Conservation (phyloP, 2,113 vertebrate genomes). For the Phyllostomus discolor region DNA sequence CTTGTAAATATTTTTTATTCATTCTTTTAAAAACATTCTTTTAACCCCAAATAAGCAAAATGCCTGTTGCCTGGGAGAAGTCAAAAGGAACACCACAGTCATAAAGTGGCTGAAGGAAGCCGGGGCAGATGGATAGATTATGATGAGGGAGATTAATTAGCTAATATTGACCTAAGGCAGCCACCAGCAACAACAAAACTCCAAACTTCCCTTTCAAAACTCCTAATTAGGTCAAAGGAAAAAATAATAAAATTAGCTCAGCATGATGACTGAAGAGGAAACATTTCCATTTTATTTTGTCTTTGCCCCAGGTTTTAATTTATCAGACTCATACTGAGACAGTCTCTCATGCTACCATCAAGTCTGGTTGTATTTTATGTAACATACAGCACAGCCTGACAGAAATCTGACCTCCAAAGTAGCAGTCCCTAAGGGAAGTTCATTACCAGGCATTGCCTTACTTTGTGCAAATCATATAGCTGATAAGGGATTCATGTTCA, state of each 20-base stretch:
- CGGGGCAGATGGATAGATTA: not conserved
- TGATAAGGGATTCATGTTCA: not conserved
- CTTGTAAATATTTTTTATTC: not conserved
- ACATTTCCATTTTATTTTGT: not conserved
- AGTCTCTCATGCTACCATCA: not conserved
- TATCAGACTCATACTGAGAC: not conserved
- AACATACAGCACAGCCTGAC: not conserved
- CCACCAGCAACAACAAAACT: not conserved
- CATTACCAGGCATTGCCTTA: not conserved
- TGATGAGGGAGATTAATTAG: not conserved
- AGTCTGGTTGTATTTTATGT: not conserved
- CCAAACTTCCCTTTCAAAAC: not conserved
- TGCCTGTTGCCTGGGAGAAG: not conserved
- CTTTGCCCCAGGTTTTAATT: conserved; percentile 47
- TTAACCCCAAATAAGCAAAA: not conserved
- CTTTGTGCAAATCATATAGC: not conserved
- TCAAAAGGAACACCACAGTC: not conserved
- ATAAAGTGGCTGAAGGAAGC: not conserved
- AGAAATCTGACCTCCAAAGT: not conserved
- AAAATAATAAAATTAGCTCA: conserved; percentile 27
- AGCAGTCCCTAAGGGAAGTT: not conserved
- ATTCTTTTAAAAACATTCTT: not conserved
- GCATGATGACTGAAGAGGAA: not conserved
- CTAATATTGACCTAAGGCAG: not conserved
- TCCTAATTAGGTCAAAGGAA: conserved; percentile 13